Base-by-base conservation (phyloP, 2,888 invertebrate genomes). In the Chymomyza caudatula region DNA sequence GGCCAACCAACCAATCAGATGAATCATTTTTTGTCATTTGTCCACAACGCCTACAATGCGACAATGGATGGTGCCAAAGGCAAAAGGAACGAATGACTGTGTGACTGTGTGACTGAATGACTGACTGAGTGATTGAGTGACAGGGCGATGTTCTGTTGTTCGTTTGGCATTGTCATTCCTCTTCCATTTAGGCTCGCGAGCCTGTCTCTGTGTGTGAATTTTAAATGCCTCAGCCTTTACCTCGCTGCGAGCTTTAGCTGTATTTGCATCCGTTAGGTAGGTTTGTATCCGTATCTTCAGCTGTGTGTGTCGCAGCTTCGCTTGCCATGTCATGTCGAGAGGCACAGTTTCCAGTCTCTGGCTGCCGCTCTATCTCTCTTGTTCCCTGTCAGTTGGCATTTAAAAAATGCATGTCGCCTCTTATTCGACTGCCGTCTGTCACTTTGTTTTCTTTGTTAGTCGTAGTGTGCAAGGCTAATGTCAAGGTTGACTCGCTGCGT, bases 381-480 rank as follows among this genome's bases (percentile, higher is more conserved):
- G 4, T 20, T 54, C n/a, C 15, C 25, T 54, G 54, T 25, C 29
- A 37, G 37, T 20, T 55, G 55, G 55, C 29, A 53, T 53, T 53
- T 53, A 53, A 53, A 53, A 53, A 53, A 55, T 55, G 23, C 42
- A 55, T 55, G 55, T 49, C 49, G 53, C 25, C 42, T 37, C 56
- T 49, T 15, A 25, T 29, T 47, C 20, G 49, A 47, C 49, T 29
- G 49, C 25, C n/a, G 6, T 59, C 22, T 57, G 43, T 57, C 44
- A 55, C 51, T 52, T 51, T 60, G 64, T 60, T 65, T 65, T 60
- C 65, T 69, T 76, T 67, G 69, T 79, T 72, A 63, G 67, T 58
- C 72, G 67, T 74, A 71, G 65, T 68, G 47, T 29, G 81, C 78
- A 78, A 78, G 78, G 78, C 81, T 78, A 78, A 78, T 78, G 78